phyloP scores from a whole-genome alignment of 2,797 vertebrate species.

The Chromis chromis region DNA sequence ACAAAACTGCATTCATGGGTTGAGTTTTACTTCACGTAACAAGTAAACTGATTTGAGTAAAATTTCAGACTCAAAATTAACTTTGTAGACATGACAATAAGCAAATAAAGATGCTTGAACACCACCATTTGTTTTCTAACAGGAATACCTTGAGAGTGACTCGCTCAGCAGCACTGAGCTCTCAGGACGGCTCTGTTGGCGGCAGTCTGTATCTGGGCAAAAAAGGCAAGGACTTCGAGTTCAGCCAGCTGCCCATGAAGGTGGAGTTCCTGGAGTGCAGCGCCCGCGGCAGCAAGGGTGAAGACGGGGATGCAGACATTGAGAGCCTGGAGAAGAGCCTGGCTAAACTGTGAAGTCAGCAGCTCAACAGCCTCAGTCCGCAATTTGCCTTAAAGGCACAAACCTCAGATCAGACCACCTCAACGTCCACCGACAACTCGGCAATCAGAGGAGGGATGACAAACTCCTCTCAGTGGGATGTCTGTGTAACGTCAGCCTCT shows the following conservation, averaged over 20 bases:
- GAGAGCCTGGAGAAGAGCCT: conserved; percentile 89
- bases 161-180: conserved; percentile 91
- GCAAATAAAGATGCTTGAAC: not conserved
- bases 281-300: conserved; percentile 87
- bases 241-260: conserved; percentile 92
- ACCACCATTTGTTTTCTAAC: conserved; percentile 27
- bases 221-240: conserved; percentile 97
- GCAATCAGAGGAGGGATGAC: conserved; percentile 33
- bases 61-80: not conserved
- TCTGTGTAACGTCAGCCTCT: conserved; percentile 4
- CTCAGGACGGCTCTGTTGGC: conserved; percentile 88
- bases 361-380: conserved; percentile 5
- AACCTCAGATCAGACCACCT: conserved; percentile 26
- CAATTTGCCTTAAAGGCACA: conserved; percentile 24
- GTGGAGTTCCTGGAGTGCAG: conserved; percentile 97
- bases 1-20: not conserved
- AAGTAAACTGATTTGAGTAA: no score
- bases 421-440: no score
- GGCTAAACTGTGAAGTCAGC: conserved; percentile 83
- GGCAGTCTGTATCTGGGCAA: conserved; percentile 89
- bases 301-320: conserved; percentile 85
- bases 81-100: not conserved
- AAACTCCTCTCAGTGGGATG: conserved; percentile 16
- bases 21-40: not conserved
- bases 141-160: conserved; percentile 97